Percentiles rank a stretch among this genome's conserved stretches.
These are phyloP conservation scores for Aegotheles bennettii DNA, from an alignment of 2,113 vertebrate genomes.

Conservation along the genomic window DNA sequence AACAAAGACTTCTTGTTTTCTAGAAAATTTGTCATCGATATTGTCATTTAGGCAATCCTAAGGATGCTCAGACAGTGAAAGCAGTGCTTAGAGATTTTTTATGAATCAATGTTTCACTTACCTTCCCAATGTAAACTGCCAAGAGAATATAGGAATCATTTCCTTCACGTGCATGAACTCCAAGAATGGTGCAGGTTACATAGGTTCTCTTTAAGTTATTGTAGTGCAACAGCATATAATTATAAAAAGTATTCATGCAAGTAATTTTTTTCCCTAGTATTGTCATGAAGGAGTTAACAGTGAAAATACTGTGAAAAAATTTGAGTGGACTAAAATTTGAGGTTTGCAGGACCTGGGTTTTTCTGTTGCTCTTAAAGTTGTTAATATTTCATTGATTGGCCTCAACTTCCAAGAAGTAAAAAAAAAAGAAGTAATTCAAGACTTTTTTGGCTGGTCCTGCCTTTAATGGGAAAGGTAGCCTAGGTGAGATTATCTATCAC, in stretches of 20 bases:
- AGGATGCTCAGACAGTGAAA: conserved; percentile 94
- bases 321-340: background rate
- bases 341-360: background rate
- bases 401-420: background rate
- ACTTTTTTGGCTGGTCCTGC: too few species aligned
- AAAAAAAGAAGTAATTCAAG: too few species aligned
- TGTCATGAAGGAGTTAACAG: background rate
- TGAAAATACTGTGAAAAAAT: background rate
- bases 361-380: background rate
- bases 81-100: conserved; percentile 96
- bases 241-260: background rate
- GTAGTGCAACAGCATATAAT: background rate
- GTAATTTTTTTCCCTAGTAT: background rate
- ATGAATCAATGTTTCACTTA: conserved; percentile 96
- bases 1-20: background rate
- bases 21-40: conserved; percentile 98
- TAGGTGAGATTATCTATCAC: background rate
- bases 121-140: conserved; percentile 95
- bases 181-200: conserved; percentile 87
- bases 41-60: too few species aligned
- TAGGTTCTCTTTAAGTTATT: background rate
- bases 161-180: conserved; percentile 93
- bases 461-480: background rate
- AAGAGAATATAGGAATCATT: conserved; percentile 93
- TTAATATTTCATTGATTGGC: background rate